A percentile compares a stretch with the other conserved stretches of the same genome.
These are phyloP conservation scores for Busseola fusca DNA, from an alignment of 2,888 invertebrate species.

Conservation along the genomic window DNA sequence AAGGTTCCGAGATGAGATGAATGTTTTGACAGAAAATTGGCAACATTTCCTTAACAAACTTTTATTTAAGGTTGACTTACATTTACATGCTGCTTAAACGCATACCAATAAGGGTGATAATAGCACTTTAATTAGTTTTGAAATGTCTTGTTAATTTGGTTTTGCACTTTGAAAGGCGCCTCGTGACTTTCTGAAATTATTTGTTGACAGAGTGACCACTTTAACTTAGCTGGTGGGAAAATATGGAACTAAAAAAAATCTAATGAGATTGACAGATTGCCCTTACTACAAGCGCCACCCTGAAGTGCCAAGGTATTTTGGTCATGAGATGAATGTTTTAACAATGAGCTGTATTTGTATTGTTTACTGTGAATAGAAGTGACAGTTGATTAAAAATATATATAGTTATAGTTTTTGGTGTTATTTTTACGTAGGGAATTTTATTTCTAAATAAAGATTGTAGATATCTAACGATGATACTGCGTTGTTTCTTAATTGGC, in stretches of 20 bases:
- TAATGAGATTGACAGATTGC: conserved; percentile 7
- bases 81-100: conserved; percentile 13
- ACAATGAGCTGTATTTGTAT: conserved; percentile 12
- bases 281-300: not conserved
- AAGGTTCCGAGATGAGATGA: conserved; percentile 50
- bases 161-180: conserved; percentile 27
- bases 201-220: conserved; percentile 14
- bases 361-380: conserved; percentile 29
- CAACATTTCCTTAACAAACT: conserved; percentile 53
- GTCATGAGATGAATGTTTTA: conserved; percentile 11
- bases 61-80: conserved; percentile 32
- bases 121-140: conserved; percentile 32
- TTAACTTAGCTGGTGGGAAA: not conserved
- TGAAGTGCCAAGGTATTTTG: not conserved
- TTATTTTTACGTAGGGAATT: not conserved
- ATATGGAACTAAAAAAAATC: not conserved
- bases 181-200: conserved; percentile 46
- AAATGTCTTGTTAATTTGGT: conserved; percentile 10
- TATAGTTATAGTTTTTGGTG: not conserved
- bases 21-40: conserved; percentile 65
- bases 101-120: conserved; percentile 17
- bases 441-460: not conserved
- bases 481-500: not conserved
- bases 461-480: not conserved
- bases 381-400: conserved; percentile 27